A percentile compares a stretch with the other conserved stretches of the same genome.
These are phyloP conservation scores for Drosophila neonasuta DNA, from an alignment of 2,888 invertebrate genomes.

Conservation along the genomic window DNA sequence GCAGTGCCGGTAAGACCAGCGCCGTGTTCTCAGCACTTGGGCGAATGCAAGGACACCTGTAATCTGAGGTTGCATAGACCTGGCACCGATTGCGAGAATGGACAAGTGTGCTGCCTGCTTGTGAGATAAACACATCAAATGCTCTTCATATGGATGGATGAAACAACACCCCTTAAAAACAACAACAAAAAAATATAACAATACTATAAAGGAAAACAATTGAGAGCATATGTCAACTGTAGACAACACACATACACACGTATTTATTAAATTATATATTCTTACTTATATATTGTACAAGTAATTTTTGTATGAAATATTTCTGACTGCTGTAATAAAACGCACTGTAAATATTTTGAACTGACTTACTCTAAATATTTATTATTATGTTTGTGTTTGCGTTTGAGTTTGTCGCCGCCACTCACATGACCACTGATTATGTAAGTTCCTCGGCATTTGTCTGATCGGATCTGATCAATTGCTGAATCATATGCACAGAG, in stretches of 20 bases:
- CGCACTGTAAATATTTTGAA: slow-evolving; percentile 66
- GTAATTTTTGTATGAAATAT: slow-evolving; percentile 53
- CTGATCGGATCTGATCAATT: slow-evolving; percentile 3
- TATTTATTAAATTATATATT: slow-evolving; percentile 68
- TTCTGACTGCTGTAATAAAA: slow-evolving; percentile 67
- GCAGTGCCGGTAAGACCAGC: slow-evolving; percentile 80
- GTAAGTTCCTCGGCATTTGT: slow-evolving; percentile 49
- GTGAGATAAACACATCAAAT: slow-evolving; percentile 58
- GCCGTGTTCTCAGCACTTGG: slow-evolving; percentile 78
- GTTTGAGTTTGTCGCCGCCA: background rate
- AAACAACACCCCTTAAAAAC: background rate
- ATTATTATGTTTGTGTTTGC: background rate
- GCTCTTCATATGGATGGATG: slow-evolving; percentile 4
- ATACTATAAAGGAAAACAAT: background rate
- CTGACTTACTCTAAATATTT: slow-evolving; percentile 11
- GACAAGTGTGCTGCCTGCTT: slow-evolving; percentile 79
- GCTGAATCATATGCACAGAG: slow-evolving; percentile 55
- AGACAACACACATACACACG: slow-evolving; percentile 28
- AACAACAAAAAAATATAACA: background rate
- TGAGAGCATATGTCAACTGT: slow-evolving; percentile 35
- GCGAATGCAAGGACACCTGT: slow-evolving; percentile 78
- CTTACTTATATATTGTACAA: slow-evolving; percentile 65
- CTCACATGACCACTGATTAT: slow-evolving; percentile 40
- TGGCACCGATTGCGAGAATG: slow-evolving; percentile 78
- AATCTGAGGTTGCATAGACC: slow-evolving; percentile 70